Evolutionary conservation across 2,888 invertebrate genomes (phyloP).

Genomic region (Anodontia alba): DNA sequence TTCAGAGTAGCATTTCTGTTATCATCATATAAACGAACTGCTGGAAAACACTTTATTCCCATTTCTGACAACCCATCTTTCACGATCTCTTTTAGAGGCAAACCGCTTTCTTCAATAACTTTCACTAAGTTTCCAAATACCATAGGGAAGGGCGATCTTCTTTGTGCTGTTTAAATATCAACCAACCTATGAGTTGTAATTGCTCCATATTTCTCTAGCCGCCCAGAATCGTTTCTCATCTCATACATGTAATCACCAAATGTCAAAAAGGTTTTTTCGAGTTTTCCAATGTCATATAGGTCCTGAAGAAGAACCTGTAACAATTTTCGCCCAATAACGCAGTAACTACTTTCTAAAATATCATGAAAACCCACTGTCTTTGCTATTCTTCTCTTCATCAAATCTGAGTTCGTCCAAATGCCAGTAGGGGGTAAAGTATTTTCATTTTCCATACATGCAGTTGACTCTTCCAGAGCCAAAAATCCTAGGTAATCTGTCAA

Average conservation of each 20-base stretch:
- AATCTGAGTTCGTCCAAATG: slow-evolving; percentile 30
- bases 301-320: slow-evolving; percentile 19
- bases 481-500: too few species aligned
- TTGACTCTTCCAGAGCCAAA: slow-evolving; percentile 1
- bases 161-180: neutral
- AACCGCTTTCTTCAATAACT: neutral
- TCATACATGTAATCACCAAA: slow-evolving; percentile 29
- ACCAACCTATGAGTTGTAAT: neutral
- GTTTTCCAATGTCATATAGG: slow-evolving; percentile 19
- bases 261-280: neutral
- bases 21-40: slow-evolving; percentile 2
- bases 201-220: neutral
- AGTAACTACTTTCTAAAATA: slow-evolving; percentile 22
- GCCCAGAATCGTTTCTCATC: slow-evolving; percentile 3
- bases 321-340: slow-evolving; percentile 28
- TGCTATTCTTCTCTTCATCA: slow-evolving; percentile 9
- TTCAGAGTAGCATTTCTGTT: slow-evolving; percentile 15
- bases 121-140: slow-evolving; percentile 1
- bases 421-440: slow-evolving; percentile 28
- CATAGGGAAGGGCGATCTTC: neutral
- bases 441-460: slow-evolving; percentile 20
- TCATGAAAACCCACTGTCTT: slow-evolving; percentile 36
- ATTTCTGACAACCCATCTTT: slow-evolving; percentile 24
- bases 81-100: neutral
- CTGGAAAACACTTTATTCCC: slow-evolving; percentile 21